These are phyloP conservation scores for Proteles cristata DNA, from an alignment of 2,113 vertebrate genomes.

Conservation along the genomic window DNA sequence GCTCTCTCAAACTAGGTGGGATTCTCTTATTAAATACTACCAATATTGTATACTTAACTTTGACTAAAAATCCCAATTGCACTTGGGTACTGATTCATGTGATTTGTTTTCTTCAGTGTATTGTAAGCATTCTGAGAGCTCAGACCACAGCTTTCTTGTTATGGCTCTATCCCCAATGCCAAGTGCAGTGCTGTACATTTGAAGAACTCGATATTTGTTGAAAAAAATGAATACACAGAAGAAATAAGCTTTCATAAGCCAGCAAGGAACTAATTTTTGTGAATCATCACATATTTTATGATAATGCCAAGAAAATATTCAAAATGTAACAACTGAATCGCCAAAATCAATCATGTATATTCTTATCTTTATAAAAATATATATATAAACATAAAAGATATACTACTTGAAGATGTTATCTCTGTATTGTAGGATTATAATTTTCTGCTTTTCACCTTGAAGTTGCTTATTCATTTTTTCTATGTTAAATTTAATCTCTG, in stretches of 20 bases:
- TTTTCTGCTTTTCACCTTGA: background rate
- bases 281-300: background rate
- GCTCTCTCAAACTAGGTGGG: background rate
- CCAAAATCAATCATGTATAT: background rate
- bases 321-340: background rate
- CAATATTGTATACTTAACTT: background rate
- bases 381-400: background rate
- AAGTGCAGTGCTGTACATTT: background rate
- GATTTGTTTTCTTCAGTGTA: background rate
- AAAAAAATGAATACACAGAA: background rate
- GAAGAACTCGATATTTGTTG: background rate
- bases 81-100: background rate
- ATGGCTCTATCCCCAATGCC: background rate
- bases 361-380: background rate
- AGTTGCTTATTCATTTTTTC: background rate
- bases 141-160: background rate
- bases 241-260: background rate
- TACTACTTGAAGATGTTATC: background rate
- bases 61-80: background rate
- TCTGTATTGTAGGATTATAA: background rate
- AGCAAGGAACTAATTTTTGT: background rate
- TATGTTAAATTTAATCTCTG: background rate
- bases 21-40: background rate
- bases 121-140: background rate
- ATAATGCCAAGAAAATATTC: background rate